Conservation (phyloP, 1,140 invertebrate genomes). For the Bombus huntii region DNA sequence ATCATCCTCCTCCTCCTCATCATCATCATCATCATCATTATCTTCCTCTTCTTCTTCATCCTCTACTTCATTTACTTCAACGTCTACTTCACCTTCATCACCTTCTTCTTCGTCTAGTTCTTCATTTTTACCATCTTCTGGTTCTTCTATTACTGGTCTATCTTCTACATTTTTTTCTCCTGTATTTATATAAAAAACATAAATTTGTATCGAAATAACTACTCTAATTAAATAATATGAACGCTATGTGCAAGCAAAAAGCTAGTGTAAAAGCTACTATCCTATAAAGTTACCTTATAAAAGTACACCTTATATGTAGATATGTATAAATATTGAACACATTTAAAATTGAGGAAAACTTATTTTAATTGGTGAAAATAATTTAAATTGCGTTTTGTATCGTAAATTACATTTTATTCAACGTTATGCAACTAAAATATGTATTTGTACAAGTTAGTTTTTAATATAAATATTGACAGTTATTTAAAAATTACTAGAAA, state of each 20-base stretch:
- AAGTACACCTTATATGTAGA: neutral
- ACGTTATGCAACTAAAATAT: neutral
- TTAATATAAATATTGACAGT: neutral
- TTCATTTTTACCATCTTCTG: conserved; percentile 19
- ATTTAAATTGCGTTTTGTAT: conserved; percentile 8
- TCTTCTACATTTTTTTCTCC: conserved; percentile 16
- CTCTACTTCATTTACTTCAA: conserved; percentile 4
- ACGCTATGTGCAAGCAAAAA: neutral
- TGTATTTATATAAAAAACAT: neutral
- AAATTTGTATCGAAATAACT: neutral
- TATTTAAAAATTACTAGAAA: neutral
- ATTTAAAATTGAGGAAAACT: neutral
- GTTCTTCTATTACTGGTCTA: conserved; percentile 11
- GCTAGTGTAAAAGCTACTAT: conserved; percentile 1
- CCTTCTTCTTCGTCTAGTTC: conserved; percentile 8
- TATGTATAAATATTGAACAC: neutral
- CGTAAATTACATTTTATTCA: conserved; percentile 28
- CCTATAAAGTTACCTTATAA: conserved; percentile 22
- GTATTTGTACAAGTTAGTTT: conserved; percentile 21
- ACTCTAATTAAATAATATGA: conserved; percentile 7
- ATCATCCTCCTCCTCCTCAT: conserved; percentile 70
- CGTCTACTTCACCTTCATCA: neutral
- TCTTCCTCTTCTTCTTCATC: conserved; percentile 79
- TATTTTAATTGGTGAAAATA: conserved; percentile 9
- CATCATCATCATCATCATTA: conserved; percentile 72